Evolutionary conservation across 2,888 invertebrate genomes (phyloP), one percentile per base, ranked within the genome.

Genomic region (Hemithea aestivaria): DNA sequence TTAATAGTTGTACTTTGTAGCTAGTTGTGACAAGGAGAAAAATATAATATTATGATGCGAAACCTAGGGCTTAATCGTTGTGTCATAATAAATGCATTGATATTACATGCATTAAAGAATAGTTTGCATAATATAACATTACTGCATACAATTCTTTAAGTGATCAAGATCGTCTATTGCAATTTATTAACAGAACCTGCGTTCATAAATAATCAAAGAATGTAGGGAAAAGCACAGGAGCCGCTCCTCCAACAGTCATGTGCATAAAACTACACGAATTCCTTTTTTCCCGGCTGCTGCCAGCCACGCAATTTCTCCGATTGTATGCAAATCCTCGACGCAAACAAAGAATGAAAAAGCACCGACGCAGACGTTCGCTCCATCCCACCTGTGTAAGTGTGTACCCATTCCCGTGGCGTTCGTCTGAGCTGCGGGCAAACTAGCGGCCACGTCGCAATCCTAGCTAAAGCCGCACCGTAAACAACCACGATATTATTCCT

Each of bases 271-370:
- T 73, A 73, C 72, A 73, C 59, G 61, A 64, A 76, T 72, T 68
- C 62, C 67, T 75, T 77, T 76, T 76, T 73, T 63, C 66, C 61
- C 58, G 66, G 56, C 58, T 59, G 61, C 64, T 68, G 68, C 66
- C 64, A 73, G 65, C 72, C 71, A 77, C 75, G 78, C 78, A 82
- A 84, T 81, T 82, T 82, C 79, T 73, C 75, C 78, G 76, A 83
- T 82, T 84, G 83, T 81, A 82, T 84, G 83, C 79, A 83, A 84
- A 84, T 81, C 81, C 78, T 74, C 63, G 58, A 62, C 57, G 73
- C 77, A 84, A 83, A 83, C 81, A 84, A 81, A 78, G 81, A 78
- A 77, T 78, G 80, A 78, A 81, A 82, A 78, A 79, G 74, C 72
- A 74, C 68, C 66, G 70, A 73, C 64, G 69, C 67, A 80, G 76